A percentile compares a stretch with the other conserved stretches of the same genome.
phyloP scores from a whole-genome alignment of 2,888 invertebrate species.

The Xanthia togata region DNA sequence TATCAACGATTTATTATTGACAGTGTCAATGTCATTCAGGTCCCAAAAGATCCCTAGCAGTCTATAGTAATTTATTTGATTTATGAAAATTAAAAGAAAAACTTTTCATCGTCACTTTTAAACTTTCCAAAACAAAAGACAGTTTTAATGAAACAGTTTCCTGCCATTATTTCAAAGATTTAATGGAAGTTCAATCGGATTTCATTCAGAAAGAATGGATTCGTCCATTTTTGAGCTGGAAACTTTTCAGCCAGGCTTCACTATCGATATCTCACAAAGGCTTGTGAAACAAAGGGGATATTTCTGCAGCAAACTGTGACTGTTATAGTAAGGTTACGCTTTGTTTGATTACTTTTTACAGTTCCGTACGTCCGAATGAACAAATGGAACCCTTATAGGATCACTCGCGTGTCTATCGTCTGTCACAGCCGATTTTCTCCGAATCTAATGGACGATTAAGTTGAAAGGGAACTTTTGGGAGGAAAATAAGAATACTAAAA shows the following conservation, averaged over 20 bases:
- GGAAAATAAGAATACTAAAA: too few species aligned
- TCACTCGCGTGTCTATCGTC: too few species aligned
- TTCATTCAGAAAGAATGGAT: conserved; percentile 27
- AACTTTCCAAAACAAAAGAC: conserved; percentile 11
- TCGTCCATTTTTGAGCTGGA: conserved; percentile 43
- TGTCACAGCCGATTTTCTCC: too few species aligned
- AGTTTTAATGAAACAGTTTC: neutral
- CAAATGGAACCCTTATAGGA: too few species aligned
- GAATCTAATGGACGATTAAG: too few species aligned
- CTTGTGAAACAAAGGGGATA: conserved; percentile 52
- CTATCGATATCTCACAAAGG: conserved; percentile 34
- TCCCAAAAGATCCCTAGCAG: neutral
- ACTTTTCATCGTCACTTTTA: neutral
- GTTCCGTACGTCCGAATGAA: too few species aligned
- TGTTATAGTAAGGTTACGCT: neutral
- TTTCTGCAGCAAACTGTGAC: conserved; percentile 22
- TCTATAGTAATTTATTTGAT: neutral
- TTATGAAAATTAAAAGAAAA: neutral
- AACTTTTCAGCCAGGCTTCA: conserved; percentile 30
- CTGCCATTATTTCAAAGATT: conserved; percentile 17
- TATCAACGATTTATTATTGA: too few species aligned
- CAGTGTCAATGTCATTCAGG: neutral
- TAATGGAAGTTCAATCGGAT: conserved; percentile 37
- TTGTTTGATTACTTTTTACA: neutral
- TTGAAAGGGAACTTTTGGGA: too few species aligned